A percentile compares a stretch with the other conserved stretches of the same genome.
phyloP scores from a whole-genome alignment of 2,113 vertebrate species.

The Spilogale gracilis region DNA sequence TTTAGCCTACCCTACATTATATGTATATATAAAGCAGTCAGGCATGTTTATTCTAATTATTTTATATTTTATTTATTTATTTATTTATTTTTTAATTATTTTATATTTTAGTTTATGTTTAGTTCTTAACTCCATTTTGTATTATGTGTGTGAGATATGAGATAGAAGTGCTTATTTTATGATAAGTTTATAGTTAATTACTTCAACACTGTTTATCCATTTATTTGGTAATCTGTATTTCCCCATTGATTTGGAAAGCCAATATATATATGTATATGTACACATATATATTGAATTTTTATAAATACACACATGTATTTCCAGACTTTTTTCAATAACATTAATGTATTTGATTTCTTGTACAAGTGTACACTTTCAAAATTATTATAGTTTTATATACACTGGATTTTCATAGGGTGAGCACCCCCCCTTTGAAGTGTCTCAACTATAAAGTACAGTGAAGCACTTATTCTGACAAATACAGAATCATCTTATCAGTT shows the following conservation, averaged over 20 bases:
- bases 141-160: not conserved
- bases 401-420: not conserved
- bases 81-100: conserved; percentile 21
- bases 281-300: not conserved
- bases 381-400: not conserved
- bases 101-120: conserved; percentile 31
- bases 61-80: not conserved
- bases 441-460: not conserved
- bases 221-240: not conserved
- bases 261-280: not conserved
- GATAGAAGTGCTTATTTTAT: not conserved
- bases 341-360: not conserved
- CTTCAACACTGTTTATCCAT: not conserved
- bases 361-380: not conserved
- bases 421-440: not conserved
- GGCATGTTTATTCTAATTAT: not conserved
- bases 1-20: not conserved
- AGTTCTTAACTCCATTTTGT: not conserved
- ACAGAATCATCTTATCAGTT: conserved; percentile 13
- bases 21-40: not conserved
- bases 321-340: not conserved
- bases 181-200: not conserved
- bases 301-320: not conserved
- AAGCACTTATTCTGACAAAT: not conserved
- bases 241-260: conserved; percentile 20